Evolutionary conservation across 2,797 vertebrate genomes (phyloP).

Genomic region (Macropus fuliginosus): DNA sequence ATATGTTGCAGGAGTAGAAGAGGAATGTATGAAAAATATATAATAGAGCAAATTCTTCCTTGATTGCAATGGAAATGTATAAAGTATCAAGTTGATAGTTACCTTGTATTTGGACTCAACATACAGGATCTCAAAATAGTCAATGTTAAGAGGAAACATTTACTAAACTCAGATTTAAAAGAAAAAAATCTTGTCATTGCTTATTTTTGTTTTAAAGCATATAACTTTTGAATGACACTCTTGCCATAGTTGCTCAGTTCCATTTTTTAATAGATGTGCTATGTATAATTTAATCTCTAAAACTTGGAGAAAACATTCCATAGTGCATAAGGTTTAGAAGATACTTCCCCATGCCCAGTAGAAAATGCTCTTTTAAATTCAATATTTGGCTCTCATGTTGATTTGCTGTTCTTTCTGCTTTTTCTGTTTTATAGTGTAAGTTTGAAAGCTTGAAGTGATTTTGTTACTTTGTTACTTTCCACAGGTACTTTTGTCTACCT

Average conservation of each 20-base stretch:
- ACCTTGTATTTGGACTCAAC: neutral
- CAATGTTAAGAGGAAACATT: neutral
- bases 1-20: neutral
- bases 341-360: neutral
- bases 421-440: neutral
- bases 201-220: neutral
- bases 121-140: neutral
- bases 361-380: neutral
- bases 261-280: no score
- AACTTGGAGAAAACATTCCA: neutral
- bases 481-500: neutral
- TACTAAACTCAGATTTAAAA: neutral
- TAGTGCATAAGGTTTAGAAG: neutral
- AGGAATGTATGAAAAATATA: neutral
- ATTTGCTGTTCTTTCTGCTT: neutral
- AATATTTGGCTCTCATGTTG: neutral
- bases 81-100: neutral
- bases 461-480: neutral
- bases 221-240: neutral
- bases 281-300: neutral
- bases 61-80: neutral
- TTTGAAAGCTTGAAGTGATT: neutral
- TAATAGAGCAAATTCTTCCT: neutral
- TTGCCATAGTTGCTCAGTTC: neutral
- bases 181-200: neutral